phyloP scores from a whole-genome alignment of 1,140 invertebrate genomes.

The Conopomorpha cramerella region DNA sequence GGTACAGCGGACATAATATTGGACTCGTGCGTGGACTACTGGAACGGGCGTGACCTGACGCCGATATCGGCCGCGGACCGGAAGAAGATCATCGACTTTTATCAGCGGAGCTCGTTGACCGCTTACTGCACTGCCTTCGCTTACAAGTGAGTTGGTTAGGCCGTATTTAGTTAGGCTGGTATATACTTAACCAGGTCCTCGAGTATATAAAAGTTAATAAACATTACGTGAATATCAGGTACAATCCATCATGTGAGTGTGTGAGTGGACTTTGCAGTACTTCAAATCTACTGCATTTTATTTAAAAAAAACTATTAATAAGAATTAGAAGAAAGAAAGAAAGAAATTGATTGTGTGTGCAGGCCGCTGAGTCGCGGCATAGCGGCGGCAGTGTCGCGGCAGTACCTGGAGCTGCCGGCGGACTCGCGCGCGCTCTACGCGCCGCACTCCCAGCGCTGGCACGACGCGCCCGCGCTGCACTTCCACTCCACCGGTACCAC shows the following conservation, averaged over 20 bases:
- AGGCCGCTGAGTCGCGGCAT: slow-evolving; percentile 70
- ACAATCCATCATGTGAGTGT: too few relatives aligned
- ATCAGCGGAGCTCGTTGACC: not conserved
- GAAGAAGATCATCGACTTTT: not conserved
- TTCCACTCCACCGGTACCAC: slow-evolving; percentile 78
- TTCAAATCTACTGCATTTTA: too few relatives aligned
- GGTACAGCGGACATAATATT: not conserved
- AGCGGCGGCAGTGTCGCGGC: slow-evolving; percentile 62
- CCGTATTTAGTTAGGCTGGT: not conserved
- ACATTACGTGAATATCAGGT: not conserved
- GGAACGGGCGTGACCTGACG: not conserved
- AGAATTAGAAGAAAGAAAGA: too few relatives aligned
- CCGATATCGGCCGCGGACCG: not conserved
- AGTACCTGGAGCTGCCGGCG: slow-evolving; percentile 84
- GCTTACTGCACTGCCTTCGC: not conserved
- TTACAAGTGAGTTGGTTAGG: not conserved
- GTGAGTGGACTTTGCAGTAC: too few relatives aligned
- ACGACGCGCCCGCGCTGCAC: slow-evolving; percentile 49
- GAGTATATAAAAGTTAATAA: not conserved
- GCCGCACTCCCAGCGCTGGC: slow-evolving; percentile 28
- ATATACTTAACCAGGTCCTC: not conserved
- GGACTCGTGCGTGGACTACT: not conserved
- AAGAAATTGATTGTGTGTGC: too few relatives aligned
- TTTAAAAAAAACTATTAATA: too few relatives aligned
- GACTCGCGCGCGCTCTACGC: slow-evolving; percentile 41